Conservation (phyloP, 2,113 vertebrate genomes). For the Rana temporaria region DNA sequence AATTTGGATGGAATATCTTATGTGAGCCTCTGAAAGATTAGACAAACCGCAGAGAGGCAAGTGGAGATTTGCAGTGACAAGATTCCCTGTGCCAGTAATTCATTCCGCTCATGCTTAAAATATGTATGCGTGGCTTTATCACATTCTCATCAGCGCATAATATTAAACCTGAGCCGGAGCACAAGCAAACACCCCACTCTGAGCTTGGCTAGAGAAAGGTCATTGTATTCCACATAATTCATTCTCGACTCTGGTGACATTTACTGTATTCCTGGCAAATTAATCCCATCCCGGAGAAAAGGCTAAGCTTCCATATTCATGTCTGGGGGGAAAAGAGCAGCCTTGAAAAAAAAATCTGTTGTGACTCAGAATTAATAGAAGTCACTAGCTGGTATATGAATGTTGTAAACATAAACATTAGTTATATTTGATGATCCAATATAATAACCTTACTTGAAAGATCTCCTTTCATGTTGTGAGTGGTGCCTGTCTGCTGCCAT, state of each 20-base stretch:
- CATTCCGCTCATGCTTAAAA: conserved; percentile 56
- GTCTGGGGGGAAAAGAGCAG: background rate
- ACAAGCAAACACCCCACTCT: conserved; percentile 55
- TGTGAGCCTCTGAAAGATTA: conserved; percentile 48
- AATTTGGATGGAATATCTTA: conserved; percentile 33
- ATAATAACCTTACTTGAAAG: no score
- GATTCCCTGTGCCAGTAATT: conserved; percentile 50
- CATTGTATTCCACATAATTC: conserved; percentile 55
- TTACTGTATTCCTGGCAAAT: conserved; percentile 56
- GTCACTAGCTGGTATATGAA: no score
- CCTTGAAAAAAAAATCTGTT: background rate
- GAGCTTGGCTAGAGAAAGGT: conserved; percentile 48
- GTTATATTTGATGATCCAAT: no score
- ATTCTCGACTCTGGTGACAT: conserved; percentile 55
- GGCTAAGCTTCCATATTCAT: conserved; percentile 36
- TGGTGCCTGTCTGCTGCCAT: no score
- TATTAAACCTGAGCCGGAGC: conserved; percentile 52
- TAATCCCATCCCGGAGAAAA: conserved; percentile 51
- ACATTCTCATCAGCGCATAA: conserved; percentile 55
- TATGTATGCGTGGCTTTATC: conserved; percentile 53
- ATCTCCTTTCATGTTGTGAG: no score
- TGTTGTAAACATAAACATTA: no score
- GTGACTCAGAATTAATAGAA: no score
- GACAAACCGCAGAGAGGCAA: conserved; percentile 41
- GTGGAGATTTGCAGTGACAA: conserved; percentile 41